Percentiles rank a stretch among this genome's conserved stretches.
phyloP scores from a whole-genome alignment of 2,888 invertebrate species.

The Stegana nigrithorax region DNA sequence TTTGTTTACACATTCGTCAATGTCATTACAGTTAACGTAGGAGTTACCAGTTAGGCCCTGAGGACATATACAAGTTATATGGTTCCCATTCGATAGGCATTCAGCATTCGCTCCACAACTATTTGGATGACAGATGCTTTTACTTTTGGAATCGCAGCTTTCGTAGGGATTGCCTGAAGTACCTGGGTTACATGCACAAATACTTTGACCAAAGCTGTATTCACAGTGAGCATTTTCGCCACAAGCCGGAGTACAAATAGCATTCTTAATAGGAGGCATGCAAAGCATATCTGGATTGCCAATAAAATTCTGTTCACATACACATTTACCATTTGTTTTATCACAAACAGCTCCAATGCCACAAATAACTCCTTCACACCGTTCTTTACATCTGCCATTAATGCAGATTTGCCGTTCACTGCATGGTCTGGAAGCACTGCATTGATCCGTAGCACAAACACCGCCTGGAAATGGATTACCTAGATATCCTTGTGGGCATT shows the following conservation, averaged over 20 bases:
- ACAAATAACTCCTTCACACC: slow-evolving; percentile 88
- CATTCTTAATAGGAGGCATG: slow-evolving; percentile 86
- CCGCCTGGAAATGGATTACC: slow-evolving; percentile 95
- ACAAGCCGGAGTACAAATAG: slow-evolving; percentile 83
- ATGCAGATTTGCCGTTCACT: slow-evolving; percentile 84
- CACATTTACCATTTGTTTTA: slow-evolving; percentile 82
- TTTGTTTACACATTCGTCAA: slow-evolving; percentile 83
- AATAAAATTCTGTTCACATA: slow-evolving; percentile 87
- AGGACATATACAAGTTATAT: slow-evolving; percentile 85
- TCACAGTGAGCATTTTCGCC: slow-evolving; percentile 88
- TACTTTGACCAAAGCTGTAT: slow-evolving; percentile 78
- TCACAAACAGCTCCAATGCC: slow-evolving; percentile 91
- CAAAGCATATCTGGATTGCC: slow-evolving; percentile 91
- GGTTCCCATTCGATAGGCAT: slow-evolving; percentile 80
- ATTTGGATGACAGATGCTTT: slow-evolving; percentile 78
- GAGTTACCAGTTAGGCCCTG: slow-evolving; percentile 89
- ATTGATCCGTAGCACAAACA: slow-evolving; percentile 83
- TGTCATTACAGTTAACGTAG: slow-evolving; percentile 85
- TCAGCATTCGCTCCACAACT: slow-evolving; percentile 84
- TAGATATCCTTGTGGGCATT: slow-evolving; percentile 85
- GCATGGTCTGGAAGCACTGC: slow-evolving; percentile 82
- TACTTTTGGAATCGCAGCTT: slow-evolving; percentile 79
- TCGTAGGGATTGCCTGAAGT: slow-evolving; percentile 89
- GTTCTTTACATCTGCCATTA: slow-evolving; percentile 87
- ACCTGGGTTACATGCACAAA: slow-evolving; percentile 86